These are phyloP conservation scores for Drosophila repleta DNA, from an alignment of 1,140 invertebrate species.

Conservation along the genomic window DNA sequence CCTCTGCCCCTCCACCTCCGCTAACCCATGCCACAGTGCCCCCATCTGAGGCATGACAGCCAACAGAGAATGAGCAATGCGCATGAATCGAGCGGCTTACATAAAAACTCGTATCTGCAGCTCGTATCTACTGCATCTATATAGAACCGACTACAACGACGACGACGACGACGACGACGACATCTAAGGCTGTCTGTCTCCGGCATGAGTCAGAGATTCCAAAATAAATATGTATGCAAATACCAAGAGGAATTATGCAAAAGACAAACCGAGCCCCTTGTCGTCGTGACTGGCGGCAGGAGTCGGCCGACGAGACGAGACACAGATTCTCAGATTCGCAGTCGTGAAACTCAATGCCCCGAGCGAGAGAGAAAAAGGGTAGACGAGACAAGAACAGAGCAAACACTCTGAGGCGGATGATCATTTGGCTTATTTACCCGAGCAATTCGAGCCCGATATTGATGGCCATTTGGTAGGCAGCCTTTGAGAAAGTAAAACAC, in stretches of 20 bases:
- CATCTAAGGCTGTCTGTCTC: conserved; percentile 1
- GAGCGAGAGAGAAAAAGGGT: conserved; percentile 19
- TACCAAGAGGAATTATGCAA: conserved; percentile 51
- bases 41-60: conserved; percentile 50
- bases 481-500: not conserved
- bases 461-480: conserved; percentile 33
- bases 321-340: conserved; percentile 44
- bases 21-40: conserved; percentile 46
- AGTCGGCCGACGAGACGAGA: conserved; percentile 4
- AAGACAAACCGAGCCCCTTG: conserved; percentile 35
- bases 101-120: conserved; percentile 36
- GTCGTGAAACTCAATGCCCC: conserved; percentile 70
- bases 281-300: not conserved
- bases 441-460: conserved; percentile 23
- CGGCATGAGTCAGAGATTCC: conserved; percentile 61
- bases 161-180: no score
- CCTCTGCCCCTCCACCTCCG: conserved; percentile 18
- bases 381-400: conserved; percentile 21
- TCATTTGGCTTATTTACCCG: conserved; percentile 63
- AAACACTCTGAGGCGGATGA: conserved; percentile 23
- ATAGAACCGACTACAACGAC: not conserved
- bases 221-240: conserved; percentile 67
- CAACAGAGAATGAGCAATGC: conserved; percentile 6
- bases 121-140: conserved; percentile 17
- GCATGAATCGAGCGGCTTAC: conserved; percentile 38